Percentiles rank a stretch among this genome's conserved stretches.
phyloP scores from a whole-genome alignment of 1,140 invertebrate genomes.

The Drosophila nebulosa region DNA sequence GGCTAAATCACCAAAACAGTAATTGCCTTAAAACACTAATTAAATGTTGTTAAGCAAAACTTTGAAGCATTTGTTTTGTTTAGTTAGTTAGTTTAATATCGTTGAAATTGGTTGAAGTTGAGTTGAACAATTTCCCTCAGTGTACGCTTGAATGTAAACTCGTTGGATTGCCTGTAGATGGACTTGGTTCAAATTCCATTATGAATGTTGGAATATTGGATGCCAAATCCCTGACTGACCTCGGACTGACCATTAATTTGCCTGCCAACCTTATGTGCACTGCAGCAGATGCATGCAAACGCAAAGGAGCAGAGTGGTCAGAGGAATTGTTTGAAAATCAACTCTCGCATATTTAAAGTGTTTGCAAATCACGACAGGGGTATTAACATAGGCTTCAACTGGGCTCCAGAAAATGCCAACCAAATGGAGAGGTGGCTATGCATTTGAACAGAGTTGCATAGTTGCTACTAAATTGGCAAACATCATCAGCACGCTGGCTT shows the following conservation, averaged over 20 bases:
- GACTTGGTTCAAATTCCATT: conserved; percentile 35
- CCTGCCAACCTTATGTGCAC: conserved; percentile 8
- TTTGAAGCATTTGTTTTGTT: too few relatives aligned
- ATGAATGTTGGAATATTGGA: conserved; percentile 4
- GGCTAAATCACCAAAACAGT: too few relatives aligned
- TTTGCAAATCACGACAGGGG: conserved; percentile 34
- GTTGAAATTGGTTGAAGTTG: too few relatives aligned
- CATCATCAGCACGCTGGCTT: background rate
- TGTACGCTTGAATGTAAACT: background rate
- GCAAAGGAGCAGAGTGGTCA: background rate
- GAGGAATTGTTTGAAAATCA: conserved; percentile 11
- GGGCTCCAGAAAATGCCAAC: background rate
- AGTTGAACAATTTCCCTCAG: background rate
- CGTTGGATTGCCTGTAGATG: background rate
- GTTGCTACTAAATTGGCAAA: conserved; percentile 31
- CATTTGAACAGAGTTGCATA: conserved; percentile 21
- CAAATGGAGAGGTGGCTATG: background rate
- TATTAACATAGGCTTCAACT: conserved; percentile 6
- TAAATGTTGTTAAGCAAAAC: too few relatives aligned
- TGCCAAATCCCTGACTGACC: conserved; percentile 26
- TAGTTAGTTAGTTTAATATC: too few relatives aligned
- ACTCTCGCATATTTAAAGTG: conserved; percentile 29
- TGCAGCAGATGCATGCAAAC: background rate
- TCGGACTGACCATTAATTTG: conserved; percentile 8
- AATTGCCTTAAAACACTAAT: too few relatives aligned